These are phyloP conservation scores for Fissipunctia ypsillon DNA, from an alignment of 2,888 invertebrate genomes.

Conservation along the genomic window DNA sequence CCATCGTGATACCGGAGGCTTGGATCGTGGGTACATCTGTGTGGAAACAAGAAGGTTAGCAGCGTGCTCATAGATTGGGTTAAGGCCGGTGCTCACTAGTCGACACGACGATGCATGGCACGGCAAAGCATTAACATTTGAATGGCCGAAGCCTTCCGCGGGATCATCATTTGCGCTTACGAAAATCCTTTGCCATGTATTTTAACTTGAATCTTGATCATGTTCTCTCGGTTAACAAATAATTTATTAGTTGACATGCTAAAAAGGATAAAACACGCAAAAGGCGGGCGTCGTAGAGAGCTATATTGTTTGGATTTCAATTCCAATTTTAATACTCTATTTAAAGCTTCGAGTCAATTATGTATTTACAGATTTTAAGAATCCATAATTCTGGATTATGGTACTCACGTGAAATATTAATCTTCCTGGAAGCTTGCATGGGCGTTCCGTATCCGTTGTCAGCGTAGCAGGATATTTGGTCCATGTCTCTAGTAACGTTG, in stretches of 20 bases:
- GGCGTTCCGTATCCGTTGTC: slow-evolving; percentile 97
- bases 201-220: background rate
- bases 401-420: slow-evolving; percentile 96
- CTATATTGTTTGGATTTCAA: background rate
- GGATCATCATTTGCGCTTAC: no score
- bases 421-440: slow-evolving; percentile 95
- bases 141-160: no score
- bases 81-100: no score
- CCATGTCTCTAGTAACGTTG: slow-evolving; percentile 96
- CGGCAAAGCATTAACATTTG: no score
- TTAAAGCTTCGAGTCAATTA: background rate
- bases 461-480: slow-evolving; percentile 96
- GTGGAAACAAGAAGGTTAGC: background rate
- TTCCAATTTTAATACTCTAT: background rate
- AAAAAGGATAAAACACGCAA: slow-evolving; percentile 20
- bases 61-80: background rate
- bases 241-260: slow-evolving; percentile 19
- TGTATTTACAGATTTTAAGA: background rate
- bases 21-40: slow-evolving; percentile 94
- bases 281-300: slow-evolving; percentile 7
- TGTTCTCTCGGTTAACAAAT: background rate
- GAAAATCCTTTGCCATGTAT: no score
- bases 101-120: no score
- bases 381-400: no score
- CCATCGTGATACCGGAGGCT: slow-evolving; percentile 94